Evolutionary conservation across 2,888 invertebrate genomes (phyloP).

Genomic region (Tetheella fluctuosa): DNA sequence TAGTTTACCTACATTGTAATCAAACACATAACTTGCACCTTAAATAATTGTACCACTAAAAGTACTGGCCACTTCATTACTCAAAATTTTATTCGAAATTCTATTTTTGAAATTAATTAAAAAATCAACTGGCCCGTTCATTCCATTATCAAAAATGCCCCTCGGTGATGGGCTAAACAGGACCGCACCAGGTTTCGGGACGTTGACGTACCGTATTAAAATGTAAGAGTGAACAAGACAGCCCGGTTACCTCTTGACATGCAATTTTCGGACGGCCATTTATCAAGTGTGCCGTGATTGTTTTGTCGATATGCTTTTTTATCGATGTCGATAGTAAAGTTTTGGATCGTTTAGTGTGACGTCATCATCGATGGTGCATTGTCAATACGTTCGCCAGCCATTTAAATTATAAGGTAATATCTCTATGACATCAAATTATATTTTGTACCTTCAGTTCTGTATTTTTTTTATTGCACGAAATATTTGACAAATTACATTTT

Average conservation of each 20-base stretch:
- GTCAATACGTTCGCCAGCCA: background rate
- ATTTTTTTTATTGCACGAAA: no score
- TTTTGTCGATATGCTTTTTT: conserved; percentile 45
- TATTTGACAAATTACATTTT: no score
- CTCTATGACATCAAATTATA: no score
- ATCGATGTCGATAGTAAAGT: conserved; percentile 44
- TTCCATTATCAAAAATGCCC: conserved; percentile 41
- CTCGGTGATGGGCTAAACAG: conserved; percentile 65
- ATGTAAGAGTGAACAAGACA: conserved; percentile 69
- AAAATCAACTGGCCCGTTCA: conserved; percentile 14
- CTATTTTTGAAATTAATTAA: conserved; percentile 3
- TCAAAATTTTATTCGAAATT: background rate
- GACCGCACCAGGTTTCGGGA: conserved; percentile 45
- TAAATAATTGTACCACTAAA: background rate
- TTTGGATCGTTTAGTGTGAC: conserved; percentile 1
- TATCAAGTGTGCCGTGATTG: conserved; percentile 60
- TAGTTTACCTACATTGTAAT: background rate
- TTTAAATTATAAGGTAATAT: background rate
- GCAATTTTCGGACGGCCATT: conserved; percentile 80
- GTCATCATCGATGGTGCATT: background rate
- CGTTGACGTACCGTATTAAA: conserved; percentile 74
- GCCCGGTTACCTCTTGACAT: conserved; percentile 76
- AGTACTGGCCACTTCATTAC: background rate
- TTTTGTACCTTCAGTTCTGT: no score
- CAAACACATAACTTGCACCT: background rate